Evolutionary conservation across 1,140 invertebrate species (phyloP), one percentile per base, ranked within the genome.

Genomic region (Bilobella aurantiaca): DNA sequence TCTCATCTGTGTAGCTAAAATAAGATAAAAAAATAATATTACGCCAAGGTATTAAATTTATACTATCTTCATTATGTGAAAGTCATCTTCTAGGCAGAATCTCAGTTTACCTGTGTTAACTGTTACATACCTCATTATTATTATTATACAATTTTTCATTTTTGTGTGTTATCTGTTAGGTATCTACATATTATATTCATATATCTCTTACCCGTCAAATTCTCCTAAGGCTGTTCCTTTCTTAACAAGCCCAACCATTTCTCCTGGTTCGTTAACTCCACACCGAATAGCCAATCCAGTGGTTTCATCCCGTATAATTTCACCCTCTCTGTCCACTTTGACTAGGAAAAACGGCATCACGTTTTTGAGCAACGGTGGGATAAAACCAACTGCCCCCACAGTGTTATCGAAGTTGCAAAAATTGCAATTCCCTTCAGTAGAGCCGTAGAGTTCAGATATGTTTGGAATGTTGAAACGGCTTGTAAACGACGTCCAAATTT

Each of bases 201-300:
- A 42, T 57, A 30, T 16, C 34, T 27, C n/a, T 21, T 12, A 99
- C 32, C 96, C 90, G 53, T 91, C 79, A 75, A 88, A 92, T 34
- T 87, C 87, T 47, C 89, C 80, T 1, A 86, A 82, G 1, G 88
- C 88, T 79, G 91, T 89, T 65, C 84, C 84, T 21, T 86, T 83
- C 14, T 89, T 82, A 68, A 99, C 98, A 81, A 95, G 96, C 0
- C 95, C 96, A 56, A 98, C 89, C 75, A 99, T 91, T 63, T 96
- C 94, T 47, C 96, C 96, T 0, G 93, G 88, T 78, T 99, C 95
- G 72, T 91, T 85, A 76, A 82, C 75, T 32, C 61, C 27, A 29
- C 68, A 69, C 8, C 25, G 25, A n/a, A 66, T 63, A 3, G 34
- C 65, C 49, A 59, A 47, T n/a, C 68, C 64, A 21, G 66, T 67